Conservation (phyloP, 2,113 vertebrate genomes). For the Craseonycteris thonglongyai region DNA sequence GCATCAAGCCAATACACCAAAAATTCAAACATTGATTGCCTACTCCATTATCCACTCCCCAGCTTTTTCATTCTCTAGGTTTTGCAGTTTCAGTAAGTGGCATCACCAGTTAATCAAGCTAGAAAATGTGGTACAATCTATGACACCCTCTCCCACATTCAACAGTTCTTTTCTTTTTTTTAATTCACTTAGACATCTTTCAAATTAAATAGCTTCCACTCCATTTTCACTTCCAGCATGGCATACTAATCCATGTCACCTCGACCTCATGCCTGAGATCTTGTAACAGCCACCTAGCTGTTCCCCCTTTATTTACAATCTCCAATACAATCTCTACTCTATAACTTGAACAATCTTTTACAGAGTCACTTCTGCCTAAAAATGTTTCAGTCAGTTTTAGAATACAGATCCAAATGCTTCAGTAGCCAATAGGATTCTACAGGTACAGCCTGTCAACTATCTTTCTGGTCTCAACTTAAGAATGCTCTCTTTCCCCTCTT, state of each 20-base stretch:
- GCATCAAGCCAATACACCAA: not conserved
- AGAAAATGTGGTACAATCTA: no score
- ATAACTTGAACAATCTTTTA: not conserved
- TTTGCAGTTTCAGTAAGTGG: not conserved
- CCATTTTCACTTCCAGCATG: not conserved
- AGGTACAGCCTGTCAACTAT: not conserved
- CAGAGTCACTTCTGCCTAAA: not conserved
- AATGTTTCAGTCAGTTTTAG: not conserved
- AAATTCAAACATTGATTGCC: not conserved
- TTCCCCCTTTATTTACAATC: not conserved
- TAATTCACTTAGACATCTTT: not conserved
- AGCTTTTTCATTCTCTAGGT: not conserved
- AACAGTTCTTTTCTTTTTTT: not conserved
- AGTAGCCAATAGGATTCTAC: not conserved
- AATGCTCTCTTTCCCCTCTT: not conserved
- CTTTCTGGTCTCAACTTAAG: not conserved
- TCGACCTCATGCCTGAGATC: rapidly evolving
- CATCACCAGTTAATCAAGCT: not conserved
- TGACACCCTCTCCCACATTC: not conserved
- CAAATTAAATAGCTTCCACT: no score
- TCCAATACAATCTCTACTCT: not conserved
- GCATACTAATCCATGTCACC: not conserved
- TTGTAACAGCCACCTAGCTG: not conserved
- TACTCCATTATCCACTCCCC: not conserved
- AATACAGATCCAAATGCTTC: not conserved